A percentile compares a stretch with the other conserved stretches of the same genome.
phyloP scores from a whole-genome alignment of 2,113 vertebrate genomes.

The Campylomormyrus tamandua region DNA sequence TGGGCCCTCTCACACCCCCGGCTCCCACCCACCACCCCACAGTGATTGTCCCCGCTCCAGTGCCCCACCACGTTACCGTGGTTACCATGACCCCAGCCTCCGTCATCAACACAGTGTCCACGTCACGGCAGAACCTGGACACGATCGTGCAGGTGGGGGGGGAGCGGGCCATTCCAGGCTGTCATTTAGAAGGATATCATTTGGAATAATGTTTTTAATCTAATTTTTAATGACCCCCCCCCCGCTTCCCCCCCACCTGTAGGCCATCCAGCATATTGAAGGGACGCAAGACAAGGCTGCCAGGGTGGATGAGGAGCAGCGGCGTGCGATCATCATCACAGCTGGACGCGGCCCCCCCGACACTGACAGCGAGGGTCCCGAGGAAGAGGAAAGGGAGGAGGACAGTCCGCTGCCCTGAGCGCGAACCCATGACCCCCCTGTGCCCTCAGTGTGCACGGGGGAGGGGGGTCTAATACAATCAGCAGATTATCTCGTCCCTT shows the following conservation, averaged over 20 bases:
- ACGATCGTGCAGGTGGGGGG: conserved; percentile 89
- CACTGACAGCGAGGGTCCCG: conserved; percentile 77
- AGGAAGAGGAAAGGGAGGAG: conserved; percentile 26
- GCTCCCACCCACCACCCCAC: conserved; percentile 91
- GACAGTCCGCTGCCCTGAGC: conserved; percentile 66
- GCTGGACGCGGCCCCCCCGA: conserved; percentile 61
- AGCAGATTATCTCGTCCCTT: neutral
- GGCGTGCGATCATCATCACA: conserved; percentile 82
- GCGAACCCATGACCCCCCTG: conserved; percentile 47
- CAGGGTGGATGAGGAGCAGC: conserved; percentile 78
- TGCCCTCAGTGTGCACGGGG: neutral
- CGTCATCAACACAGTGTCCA: conserved; percentile 90
- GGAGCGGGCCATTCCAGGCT: neutral
- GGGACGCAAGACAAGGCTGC: conserved; percentile 80
- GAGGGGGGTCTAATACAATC: neutral
- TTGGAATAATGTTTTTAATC: neutral
- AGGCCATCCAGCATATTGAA: conserved; percentile 99
- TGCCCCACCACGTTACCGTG: conserved; percentile 87
- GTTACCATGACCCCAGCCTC: conserved; percentile 92
- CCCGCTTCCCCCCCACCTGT: neutral
- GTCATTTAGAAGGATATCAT: neutral
- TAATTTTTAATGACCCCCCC: neutral
- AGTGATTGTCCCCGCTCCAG: conserved; percentile 87
- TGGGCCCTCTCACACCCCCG: conserved; percentile 69
- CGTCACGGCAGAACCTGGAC: conserved; percentile 95